These are phyloP conservation scores for Conomelus anceps DNA, from an alignment of 2,888 invertebrate species.

Conservation along the genomic window DNA sequence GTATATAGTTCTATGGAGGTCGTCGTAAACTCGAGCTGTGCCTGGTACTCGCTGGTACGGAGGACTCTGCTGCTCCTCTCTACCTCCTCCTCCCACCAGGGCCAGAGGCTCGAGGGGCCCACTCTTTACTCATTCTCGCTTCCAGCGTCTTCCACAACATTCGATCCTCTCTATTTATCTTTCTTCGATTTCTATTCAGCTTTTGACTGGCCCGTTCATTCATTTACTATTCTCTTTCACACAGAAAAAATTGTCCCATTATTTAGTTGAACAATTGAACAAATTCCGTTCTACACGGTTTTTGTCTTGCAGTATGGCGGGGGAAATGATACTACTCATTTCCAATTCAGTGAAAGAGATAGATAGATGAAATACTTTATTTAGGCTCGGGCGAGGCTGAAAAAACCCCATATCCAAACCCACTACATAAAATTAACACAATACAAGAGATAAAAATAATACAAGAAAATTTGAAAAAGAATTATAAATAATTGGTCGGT, in stretches of 20 bases:
- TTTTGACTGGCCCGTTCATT: background rate
- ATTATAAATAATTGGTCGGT: too few species aligned
- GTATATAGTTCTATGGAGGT: too few species aligned
- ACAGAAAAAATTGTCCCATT: background rate
- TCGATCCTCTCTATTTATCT: background rate
- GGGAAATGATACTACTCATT: background rate
- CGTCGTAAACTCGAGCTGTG: background rate
- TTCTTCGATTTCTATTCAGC: background rate
- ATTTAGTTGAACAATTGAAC: background rate
- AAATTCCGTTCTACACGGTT: background rate
- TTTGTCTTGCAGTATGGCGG: background rate
- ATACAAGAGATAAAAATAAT: too few species aligned
- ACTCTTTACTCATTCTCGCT: background rate
- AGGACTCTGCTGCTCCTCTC: background rate
- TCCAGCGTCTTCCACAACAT: background rate
- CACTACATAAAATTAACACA: too few species aligned
- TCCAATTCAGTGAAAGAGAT: background rate
- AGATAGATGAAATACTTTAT: too few species aligned
- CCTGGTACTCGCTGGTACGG: background rate
- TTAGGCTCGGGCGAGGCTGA: too few species aligned
- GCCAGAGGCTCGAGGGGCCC: background rate
- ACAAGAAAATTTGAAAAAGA: too few species aligned
- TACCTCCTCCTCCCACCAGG: background rate
- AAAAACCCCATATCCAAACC: too few species aligned
- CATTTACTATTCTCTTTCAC: background rate